Base-by-base conservation (phyloP, 2,888 invertebrate genomes). In the Catonia carolina region DNA sequence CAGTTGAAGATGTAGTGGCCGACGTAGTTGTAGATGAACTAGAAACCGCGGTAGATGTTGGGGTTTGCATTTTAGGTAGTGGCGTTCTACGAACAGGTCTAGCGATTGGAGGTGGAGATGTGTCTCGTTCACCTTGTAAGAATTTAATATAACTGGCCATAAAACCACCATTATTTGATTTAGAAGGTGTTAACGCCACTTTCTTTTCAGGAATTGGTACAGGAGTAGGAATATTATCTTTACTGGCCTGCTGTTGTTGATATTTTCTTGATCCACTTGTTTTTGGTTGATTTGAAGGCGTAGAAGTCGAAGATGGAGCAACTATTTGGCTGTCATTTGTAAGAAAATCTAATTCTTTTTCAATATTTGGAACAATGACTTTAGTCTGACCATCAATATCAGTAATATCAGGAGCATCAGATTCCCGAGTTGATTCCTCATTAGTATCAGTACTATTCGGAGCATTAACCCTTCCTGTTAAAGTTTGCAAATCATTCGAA, bases 61-160 rank as follows among this genome's bases (percentile, higher is more conserved):
- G 23, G 14, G 27, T 31, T 41, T 22, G 8, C 12, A 15, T 8
- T 6, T 36, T 45, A 18, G 7, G 27, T 22, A 33, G 31, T 47
- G 10, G 8, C 2, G 23, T 23, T 15, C 18, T 61, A 75, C 27
- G 73, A 69, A 84, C 78, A 61, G 82, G 80, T 62, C 81, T 80
- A 63, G 83, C 77, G 67, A 80, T 76, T 60, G 88, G 86, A 53
- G 89, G 87, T 18, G 89, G 87, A 20, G 89, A 88, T 45, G 84
- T 83, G 65, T 89, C 89, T 42, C 87, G 78, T 71, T 89, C 89
- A 63, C 89, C 89, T 75, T 86, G 85, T 64, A 88, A 75, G 73
- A 90, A 90, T 73, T 89, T 89, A 64, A 89, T 77, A 73, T 89
- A 90, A 74, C 89, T 89, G 70, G 85, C 87, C 88, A 89, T 88